Base-by-base conservation (phyloP, 1,140 invertebrate genomes). In the Diorhabda elongata region DNA sequence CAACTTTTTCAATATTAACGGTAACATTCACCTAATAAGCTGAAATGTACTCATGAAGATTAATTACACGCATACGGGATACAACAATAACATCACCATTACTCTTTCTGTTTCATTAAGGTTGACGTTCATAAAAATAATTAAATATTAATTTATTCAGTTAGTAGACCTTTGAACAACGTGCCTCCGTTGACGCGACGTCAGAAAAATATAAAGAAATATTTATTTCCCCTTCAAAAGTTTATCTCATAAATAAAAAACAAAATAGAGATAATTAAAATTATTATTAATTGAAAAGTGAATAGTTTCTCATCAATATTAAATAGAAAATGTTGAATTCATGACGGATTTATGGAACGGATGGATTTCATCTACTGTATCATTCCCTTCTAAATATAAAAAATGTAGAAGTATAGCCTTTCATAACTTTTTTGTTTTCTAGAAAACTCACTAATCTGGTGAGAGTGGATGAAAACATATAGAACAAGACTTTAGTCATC, bases 121-220 rank as follows among this genome's bases (percentile, higher is more conserved):
- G 11, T 43, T 44, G 61, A 62, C 61, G 44, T 42, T 43, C 61
- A 62, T 62, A 62, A 62, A 62, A 62, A 62, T 62, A 62, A 62
- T 62, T 11, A 62, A 62, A 62, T 43, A 62, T 44, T 62, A 62
- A 62, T 62, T 62, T 62, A 62, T 62, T 44, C 59, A 62, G 42
- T 62, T 62, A 62, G 11, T 62, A 62, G 11, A n/a, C n/a, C 43
- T 62, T 44, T 6, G 11, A 62, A 62, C 11, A 44, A 44, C 6
- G 7, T 44, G 6, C 43, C 42, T 26, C 26, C 26, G 26, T 1
- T 26, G 26, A 26, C 26, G 26, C 26, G 26, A 26, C 26, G 26
- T 26, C 26, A 26, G 26, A 26, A 26, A 26, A 26, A 26, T 26
- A 26, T 26, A 26, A 26, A 26, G 26, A 26, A 26, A 26, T 26